Percentiles rank a stretch among this genome's conserved stretches.
phyloP scores from a whole-genome alignment of 92 coral and sea anemone genomes.

The Parazoanthus swiftii region DNA sequence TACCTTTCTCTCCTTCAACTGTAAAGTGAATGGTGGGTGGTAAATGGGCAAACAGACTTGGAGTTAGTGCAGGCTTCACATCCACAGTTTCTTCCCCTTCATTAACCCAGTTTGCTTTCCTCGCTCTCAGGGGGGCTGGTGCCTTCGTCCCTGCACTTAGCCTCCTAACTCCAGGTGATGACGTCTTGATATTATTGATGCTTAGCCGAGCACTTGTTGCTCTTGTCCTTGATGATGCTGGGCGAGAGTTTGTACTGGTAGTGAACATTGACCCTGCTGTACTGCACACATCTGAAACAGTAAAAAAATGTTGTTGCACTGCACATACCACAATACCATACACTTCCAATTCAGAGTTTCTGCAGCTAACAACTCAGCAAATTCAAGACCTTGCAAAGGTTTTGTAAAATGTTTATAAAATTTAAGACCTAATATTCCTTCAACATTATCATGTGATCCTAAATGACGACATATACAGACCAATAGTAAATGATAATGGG shows the following conservation, averaged over 20 bases:
- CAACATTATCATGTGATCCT: too few species aligned
- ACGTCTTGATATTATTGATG: background rate
- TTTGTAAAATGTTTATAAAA: too few species aligned
- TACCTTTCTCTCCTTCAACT: constrained; percentile 93
- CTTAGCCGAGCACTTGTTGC: constrained; percentile 69
- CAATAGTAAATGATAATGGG: too few species aligned
- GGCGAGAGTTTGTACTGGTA: constrained; percentile 55
- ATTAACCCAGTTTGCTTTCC: constrained; percentile 70
- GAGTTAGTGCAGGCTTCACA: constrained; percentile 67
- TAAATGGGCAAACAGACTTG: constrained; percentile 78
- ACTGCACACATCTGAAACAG: constrained; percentile 61
- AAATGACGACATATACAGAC: too few species aligned
- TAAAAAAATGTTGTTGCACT: background rate
- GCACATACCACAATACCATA: too few species aligned
- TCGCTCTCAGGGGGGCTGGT: constrained; percentile 28
- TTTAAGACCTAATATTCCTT: too few species aligned
- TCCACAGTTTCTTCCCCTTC: constrained; percentile 51
- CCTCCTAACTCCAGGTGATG: constrained; percentile 21
- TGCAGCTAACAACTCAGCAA: too few species aligned
- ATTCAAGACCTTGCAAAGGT: too few species aligned
- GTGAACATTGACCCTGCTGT: constrained; percentile 58
- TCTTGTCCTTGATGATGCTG: constrained; percentile 63
- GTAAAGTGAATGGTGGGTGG: constrained; percentile 82
- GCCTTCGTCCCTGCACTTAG: constrained; percentile 47
- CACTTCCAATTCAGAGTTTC: too few species aligned